Conservation (phyloP, 1,140 invertebrate genomes). For the Frieseomelitta varia region DNA sequence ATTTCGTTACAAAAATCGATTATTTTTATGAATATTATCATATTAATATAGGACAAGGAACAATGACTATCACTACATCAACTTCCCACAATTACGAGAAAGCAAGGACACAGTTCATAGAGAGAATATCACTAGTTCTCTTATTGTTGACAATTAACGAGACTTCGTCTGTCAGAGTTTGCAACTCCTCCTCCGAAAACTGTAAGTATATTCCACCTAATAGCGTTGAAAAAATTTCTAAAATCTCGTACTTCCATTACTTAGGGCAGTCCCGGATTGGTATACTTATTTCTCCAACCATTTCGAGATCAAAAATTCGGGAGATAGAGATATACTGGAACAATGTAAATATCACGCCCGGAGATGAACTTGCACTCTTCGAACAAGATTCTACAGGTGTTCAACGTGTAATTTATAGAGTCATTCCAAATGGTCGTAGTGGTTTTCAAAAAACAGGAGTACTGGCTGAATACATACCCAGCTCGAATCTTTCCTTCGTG, state of each 20-base stretch:
- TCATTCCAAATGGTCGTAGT: slow-evolving; percentile 51
- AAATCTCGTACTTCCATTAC: neutral
- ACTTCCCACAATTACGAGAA: neutral
- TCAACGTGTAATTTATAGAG: slow-evolving; percentile 36
- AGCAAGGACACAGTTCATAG: neutral
- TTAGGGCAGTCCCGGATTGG: slow-evolving; percentile 54
- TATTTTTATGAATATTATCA: no score
- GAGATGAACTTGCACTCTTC: slow-evolving; percentile 60
- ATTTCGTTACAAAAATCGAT: neutral
- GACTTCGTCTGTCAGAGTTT: neutral
- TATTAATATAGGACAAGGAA: no score
- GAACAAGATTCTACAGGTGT: neutral
- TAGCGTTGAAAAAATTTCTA: no score
- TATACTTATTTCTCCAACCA: slow-evolving; percentile 68
- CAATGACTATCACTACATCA: neutral
- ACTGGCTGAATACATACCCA: slow-evolving; percentile 63
- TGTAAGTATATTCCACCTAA: neutral
- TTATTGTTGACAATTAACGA: neutral
- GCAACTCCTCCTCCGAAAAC: neutral
- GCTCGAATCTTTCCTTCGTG: slow-evolving; percentile 60
- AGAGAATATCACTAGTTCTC: neutral
- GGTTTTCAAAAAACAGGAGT: slow-evolving; percentile 68
- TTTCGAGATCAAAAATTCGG: slow-evolving; percentile 55
- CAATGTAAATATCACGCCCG: slow-evolving; percentile 56
- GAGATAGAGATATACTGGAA: slow-evolving; percentile 75